These are phyloP conservation scores for Tachina grossa DNA, from an alignment of 2,888 invertebrate genomes.

Conservation along the genomic window DNA sequence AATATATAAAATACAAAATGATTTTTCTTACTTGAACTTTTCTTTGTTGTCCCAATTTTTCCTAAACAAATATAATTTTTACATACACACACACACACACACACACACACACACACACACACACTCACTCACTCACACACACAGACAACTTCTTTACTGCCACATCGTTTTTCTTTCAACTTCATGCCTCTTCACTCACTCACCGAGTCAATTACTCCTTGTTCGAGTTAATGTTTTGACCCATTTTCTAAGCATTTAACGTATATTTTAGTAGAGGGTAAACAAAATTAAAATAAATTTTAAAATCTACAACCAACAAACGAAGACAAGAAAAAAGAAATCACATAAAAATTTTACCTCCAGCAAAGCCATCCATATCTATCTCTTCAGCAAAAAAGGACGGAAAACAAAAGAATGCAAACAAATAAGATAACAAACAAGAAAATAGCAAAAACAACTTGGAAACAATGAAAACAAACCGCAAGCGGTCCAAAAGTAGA, in stretches of 20 bases:
- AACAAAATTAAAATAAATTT: conserved; percentile 70
- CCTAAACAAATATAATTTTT: conserved; percentile 11
- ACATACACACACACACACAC: not conserved
- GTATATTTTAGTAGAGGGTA: conserved; percentile 66
- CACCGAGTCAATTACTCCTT: conserved; percentile 24
- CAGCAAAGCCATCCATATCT: conserved; percentile 49
- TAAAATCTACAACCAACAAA: conserved; percentile 59
- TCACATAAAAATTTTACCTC: conserved; percentile 31
- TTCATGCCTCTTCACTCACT: conserved; percentile 1
- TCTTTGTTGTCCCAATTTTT: conserved; percentile 20
- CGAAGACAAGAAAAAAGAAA: conserved; percentile 30
- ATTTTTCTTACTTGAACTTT: conserved; percentile 29
- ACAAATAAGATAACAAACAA: conserved; percentile 10
- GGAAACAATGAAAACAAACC: conserved; percentile 61
- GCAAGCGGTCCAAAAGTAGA: conserved; percentile 63
- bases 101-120: not conserved
- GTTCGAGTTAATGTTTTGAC: conserved; percentile 64
- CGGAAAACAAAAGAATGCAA: conserved; percentile 34
- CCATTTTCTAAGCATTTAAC: conserved; percentile 68
- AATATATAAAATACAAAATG: not conserved
- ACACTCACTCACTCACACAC: conserved; percentile 1
- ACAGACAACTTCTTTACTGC: conserved; percentile 20
- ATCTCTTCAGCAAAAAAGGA: conserved; percentile 9
- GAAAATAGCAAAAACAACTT: conserved; percentile 30
- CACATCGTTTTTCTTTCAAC: not conserved